Evolutionary conservation across 2,888 invertebrate genomes (phyloP), one percentile per base, ranked within the genome.

Genomic region (Pomacea canaliculata): DNA sequence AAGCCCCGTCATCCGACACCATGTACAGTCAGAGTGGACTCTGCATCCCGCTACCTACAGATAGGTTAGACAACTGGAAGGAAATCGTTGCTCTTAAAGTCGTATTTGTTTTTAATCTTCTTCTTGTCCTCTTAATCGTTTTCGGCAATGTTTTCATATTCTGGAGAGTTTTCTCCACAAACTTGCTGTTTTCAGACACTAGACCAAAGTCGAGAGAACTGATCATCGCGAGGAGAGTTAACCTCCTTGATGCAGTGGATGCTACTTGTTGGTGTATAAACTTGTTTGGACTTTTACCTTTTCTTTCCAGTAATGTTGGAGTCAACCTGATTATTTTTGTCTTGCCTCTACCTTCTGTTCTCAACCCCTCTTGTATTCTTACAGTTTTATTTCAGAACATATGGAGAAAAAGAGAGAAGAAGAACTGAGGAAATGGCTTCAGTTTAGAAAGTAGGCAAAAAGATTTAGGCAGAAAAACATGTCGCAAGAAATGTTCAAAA

Each of bases 11-110:
- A 8, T 67, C 70, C 16, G 60, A 70, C 68, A 46, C 73, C 3
- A 51, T 76, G 8, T 73, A 78, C 71, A 70, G 76, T 4, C 73
- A 78, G 27, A 78, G 56, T 56, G 76, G 70, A 7, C 60, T 78
- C 1, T 73, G 78, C 48, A 76, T 73, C 10, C 76, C 76, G 0
- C 67, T 78, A 10, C 71, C 71, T 12, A 71, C 70, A 37, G 12
- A 72, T 70, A 12, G 19, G 63, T 1, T 12, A 63, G 19, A 12
- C 10, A 12, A 16, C 19, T 19, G 12, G 10, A 63, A 19, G 5
- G 9, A 12, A 19, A 12, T 23, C 12, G 12, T 63, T 8, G n/a
- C 63, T 2, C 10, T 63, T 19, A 12, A 12, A 12, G 10, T 63
- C 12, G 19, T 63, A 12, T 0, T 63, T 10, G 27, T 63, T 12